These are phyloP conservation scores for Gymnothorax reevesii DNA, from an alignment of 2,797 vertebrate species.

Conservation along the genomic window DNA sequence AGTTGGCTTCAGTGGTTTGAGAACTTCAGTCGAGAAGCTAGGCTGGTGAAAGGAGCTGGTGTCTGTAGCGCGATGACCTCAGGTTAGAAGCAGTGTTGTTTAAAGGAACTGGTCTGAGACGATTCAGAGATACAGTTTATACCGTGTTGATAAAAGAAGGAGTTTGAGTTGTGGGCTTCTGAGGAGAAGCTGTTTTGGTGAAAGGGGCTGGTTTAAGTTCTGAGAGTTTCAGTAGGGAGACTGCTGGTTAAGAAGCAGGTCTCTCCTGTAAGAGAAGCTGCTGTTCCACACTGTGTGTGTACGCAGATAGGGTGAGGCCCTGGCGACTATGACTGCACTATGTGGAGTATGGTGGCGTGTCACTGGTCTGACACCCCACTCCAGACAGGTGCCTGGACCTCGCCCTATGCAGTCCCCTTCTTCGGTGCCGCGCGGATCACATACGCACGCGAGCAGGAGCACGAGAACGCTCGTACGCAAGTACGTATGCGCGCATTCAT, in stretches of 20 bases:
- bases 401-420: background rate
- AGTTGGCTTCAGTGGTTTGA: background rate
- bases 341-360: background rate
- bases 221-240: background rate
- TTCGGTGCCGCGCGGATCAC: background rate
- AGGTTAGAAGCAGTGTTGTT: too few relatives aligned
- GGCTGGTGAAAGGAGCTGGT: background rate
- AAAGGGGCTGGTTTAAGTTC: background rate
- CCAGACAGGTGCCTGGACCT: slow-evolving; percentile 19
- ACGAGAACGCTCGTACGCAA: background rate
- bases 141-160: too few relatives aligned
- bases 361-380: background rate
- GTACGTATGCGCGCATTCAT: background rate
- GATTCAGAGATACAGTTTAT: too few relatives aligned
- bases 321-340: background rate
- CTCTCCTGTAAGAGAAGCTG: background rate
- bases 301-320: background rate
- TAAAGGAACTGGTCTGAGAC: too few relatives aligned
- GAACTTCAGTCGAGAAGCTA: background rate
- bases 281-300: background rate
- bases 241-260: slow-evolving; percentile 23
- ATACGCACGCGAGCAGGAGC: background rate
- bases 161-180: background rate
- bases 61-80: too few relatives aligned
- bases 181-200: background rate